Percentiles rank a stretch among this genome's conserved stretches.
phyloP scores from a whole-genome alignment of 2,113 vertebrate species.

The Phylloscopus whistleri region DNA sequence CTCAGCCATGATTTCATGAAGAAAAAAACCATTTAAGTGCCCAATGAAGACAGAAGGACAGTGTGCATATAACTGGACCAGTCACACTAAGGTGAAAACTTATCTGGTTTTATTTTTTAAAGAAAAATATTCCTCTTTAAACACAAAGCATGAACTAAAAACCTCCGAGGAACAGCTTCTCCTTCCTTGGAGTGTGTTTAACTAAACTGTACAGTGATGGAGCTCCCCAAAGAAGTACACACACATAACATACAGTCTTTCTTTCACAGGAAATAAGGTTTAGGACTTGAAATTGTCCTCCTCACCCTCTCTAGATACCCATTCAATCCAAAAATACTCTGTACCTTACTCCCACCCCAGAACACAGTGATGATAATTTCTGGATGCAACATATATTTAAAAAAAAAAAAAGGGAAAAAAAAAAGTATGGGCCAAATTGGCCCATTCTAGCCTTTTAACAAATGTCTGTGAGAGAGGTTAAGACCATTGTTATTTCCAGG shows the following conservation, averaged over 20 bases:
- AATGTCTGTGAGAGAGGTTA: constrained; percentile 14
- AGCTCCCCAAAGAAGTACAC: constrained; percentile 20
- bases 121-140: constrained; percentile 76
- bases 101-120: constrained; percentile 69
- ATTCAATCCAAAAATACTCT: background rate
- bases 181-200: background rate
- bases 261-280: constrained; percentile 37
- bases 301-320: background rate
- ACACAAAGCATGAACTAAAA: constrained; percentile 67
- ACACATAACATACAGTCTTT: constrained; percentile 3
- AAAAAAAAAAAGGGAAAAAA: background rate
- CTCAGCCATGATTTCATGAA: background rate
- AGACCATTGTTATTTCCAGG: constrained; percentile 38
- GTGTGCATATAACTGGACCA: background rate
- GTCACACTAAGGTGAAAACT: background rate
- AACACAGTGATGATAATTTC: constrained; percentile 8
- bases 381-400: background rate
- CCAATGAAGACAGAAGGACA: background rate
- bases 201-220: constrained; percentile 52
- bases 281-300: background rate
- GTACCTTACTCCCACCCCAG: background rate
- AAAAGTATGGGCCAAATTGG: background rate
- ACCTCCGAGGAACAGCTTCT: constrained; percentile 20
- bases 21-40: background rate
- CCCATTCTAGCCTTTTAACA: background rate